Evolutionary conservation across 2,797 vertebrate species (phyloP), one percentile per base, ranked within the genome.

Genomic region (Labeo calbasu): DNA sequence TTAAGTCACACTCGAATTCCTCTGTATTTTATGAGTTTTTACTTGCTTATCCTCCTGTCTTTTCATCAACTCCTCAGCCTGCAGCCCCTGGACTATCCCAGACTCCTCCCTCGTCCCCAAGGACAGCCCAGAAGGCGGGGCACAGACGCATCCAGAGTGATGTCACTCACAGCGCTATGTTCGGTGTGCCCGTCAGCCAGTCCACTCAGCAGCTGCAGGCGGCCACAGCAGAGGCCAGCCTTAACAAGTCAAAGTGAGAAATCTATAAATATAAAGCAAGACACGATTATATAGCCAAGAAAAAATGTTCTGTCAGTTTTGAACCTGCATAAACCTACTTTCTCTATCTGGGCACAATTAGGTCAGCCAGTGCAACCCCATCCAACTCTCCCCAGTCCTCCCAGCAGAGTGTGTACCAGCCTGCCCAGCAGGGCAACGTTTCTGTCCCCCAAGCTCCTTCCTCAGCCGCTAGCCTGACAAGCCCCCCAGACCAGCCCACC

Each of bases 101-200:
- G 85, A 97, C 96, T 15, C 97, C 97, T 5, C 96, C 96, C 0
- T 96, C 96, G 0, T 97, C 98, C 68, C 97, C 97, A 71, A 97
- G 96, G 94, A 95, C 95, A 0, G 93, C 94, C 28, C 96, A 96
- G 15, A 92, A 91, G 51, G 94, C 91, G 1, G 96, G 96, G n/a
- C 96, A 97, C 88, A 92, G 97, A 71, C 91, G 95, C 89, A 95
- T 95, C 85, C 95, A 96, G 25, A 97, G 96, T 7, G 97, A 99
- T 0, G 93, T 96, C 85, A 95, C 96, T 12, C 96, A 94, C 87
- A 96, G 94, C 2, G 92, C 93, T 0, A 92, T 94, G 21, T 94
- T 95, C 5, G 95, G 95, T 0, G 94, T 94, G 59, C 93, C 96
- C 4, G 94, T 91, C 88, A 96, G 94, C 90, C 95, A 97, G 85